phyloP scores from a whole-genome alignment of 1,140 invertebrate species.

The Bombus huntii region DNA sequence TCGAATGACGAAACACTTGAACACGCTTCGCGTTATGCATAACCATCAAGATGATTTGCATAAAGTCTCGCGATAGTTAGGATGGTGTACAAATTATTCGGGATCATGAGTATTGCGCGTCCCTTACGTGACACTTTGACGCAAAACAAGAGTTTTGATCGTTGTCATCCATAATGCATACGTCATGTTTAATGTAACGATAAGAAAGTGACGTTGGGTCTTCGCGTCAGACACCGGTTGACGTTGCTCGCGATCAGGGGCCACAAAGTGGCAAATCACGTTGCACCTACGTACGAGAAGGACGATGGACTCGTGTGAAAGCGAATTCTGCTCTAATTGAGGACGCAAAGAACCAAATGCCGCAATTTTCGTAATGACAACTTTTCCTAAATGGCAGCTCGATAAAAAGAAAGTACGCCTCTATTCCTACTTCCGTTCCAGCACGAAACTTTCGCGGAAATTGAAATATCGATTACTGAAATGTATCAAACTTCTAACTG shows the following conservation, averaged over 20 bases:
- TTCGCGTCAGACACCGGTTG: not conserved
- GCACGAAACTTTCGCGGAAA: constrained; percentile 29
- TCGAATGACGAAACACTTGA: not conserved
- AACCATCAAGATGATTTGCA: not conserved
- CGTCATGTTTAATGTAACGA: constrained; percentile 15
- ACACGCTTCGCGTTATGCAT: not conserved
- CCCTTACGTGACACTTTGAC: not conserved
- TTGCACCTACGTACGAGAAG: not conserved
- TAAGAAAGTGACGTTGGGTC: constrained; percentile 4
- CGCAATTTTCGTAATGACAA: constrained; percentile 18
- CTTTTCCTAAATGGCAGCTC: not conserved
- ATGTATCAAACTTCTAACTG: not conserved
- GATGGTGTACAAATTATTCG: constrained; percentile 15
- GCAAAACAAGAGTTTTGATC: constrained; percentile 17
- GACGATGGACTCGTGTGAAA: not conserved
- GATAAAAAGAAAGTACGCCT: constrained; percentile 24
- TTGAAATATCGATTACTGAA: constrained; percentile 1
- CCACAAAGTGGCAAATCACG: not conserved
- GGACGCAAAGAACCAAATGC: not conserved
- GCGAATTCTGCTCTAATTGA: not conserved
- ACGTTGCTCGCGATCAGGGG: not conserved
- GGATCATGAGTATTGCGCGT: not conserved
- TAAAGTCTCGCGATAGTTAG: constrained; percentile 1
- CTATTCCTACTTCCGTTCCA: not conserved
- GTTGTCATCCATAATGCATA: constrained; percentile 23